Base-by-base conservation (phyloP, 2,113 vertebrate species). In the Triplophysa dalaica region DNA sequence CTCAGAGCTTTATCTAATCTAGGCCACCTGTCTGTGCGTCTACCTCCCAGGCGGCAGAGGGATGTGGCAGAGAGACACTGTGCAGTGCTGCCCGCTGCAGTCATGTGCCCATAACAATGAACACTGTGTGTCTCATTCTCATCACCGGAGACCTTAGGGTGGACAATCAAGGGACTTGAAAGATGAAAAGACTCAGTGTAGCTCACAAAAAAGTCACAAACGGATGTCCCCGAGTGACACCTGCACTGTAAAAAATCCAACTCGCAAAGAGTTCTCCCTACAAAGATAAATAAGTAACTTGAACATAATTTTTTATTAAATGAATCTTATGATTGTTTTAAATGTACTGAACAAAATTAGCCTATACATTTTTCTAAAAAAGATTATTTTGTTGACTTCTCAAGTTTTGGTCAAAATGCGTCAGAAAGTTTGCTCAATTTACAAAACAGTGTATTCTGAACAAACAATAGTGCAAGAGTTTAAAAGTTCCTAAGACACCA, bases 1-100 rank as follows among this genome's bases (percentile, higher is more conserved):
- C 60, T 70, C 45, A 77, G 84, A 87, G 75, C 86, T 89, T 91
- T 90, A 90, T 93, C 88, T 92, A 89, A 91, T 92, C 88, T 90
- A 84, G 86, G 88, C 87, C 87, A 90, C 86, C 88, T 91, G 89
- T 92, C 89, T 87, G 84, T 88, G 86, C 85, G 17, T 88, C 79
- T 85, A 86, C 77, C 83, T 89, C 78, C 76, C 86, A 84, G 78
- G 83, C 80, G 83, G 81, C 84, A 81, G 84, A 83, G 85, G 85
- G 78, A 79, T 41, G 12, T 41, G 45, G 54, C 19, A 21, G 16
- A 68, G 84, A 81, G 77, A 66, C 29, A 66, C 67, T 81, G 74
- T 70, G 79, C 82, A 88, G 76, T 72, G 12, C 16, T 54, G 21
- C 84, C 75, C 83, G 38, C 60, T 1, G 83, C 69, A 70, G 83